Evolutionary conservation across 2,888 invertebrate species (phyloP), one percentile per base, ranked within the genome.

Genomic region (Erebia epiphron): DNA sequence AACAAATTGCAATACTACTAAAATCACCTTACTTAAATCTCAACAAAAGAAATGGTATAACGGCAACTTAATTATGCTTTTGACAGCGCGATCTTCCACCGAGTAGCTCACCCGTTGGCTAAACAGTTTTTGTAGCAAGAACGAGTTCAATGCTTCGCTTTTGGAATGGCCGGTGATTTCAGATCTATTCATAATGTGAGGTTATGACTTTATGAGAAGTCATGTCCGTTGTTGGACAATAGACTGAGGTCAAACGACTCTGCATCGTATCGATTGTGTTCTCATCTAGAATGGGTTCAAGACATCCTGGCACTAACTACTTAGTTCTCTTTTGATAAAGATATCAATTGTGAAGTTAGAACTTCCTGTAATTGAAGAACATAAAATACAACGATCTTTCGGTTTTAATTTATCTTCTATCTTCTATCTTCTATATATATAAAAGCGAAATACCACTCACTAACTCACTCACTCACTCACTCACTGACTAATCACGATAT

Each of bases 181-280:
- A 83, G 64, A 82, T 80, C 71, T 67, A 75, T 75, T 73, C 72
- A 68, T 21, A 63, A 35, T 35, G 35, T 63, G 58, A 64, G 52
- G 67, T 71, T 58, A 49, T 63, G 58, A 62, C 52, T 65, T 71
- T 58, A 49, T 72, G 75, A 79, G 76, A 78, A 77, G 78, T 80
- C 79, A 80, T 83, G 80, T 83, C 83, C 82, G 83, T 82, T 84
- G 82, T 82, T 81, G 77, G 72, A 86, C 84, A 89, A 88, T 86
- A 80, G 80, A 81, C 78, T 79, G 88, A 89, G 90, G 89, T 87
- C 89, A 85, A 76, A 75, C 79, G 77, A 80, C 83, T 82, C 82
- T 35, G 35, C 35, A 77, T 75, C 75, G 77, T 79, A 80, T 81
- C 81, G 81, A 89, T 89, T 89, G 88, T 91, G 78, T 80, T 80